A percentile compares a stretch with the other conserved stretches of the same genome.
phyloP scores from a whole-genome alignment of 2,888 invertebrate genomes.

The Polydrusus tereticollis region DNA sequence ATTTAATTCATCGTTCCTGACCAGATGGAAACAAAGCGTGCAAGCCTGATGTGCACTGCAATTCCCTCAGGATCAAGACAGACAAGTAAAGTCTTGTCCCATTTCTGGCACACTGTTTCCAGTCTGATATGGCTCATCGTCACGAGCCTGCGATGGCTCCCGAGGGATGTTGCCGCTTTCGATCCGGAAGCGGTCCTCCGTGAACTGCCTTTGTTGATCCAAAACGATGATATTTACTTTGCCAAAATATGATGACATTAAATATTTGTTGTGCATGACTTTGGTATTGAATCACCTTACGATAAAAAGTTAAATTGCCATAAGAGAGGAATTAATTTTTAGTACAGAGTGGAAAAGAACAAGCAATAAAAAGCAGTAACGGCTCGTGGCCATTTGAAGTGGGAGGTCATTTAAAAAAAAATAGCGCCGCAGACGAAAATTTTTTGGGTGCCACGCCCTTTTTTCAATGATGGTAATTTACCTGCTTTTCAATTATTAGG shows the following conservation, averaged over 20 bases:
- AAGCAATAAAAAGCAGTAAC: too few species aligned
- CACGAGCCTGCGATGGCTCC: constrained; percentile 34
- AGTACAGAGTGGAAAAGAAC: too few species aligned
- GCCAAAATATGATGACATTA: constrained; percentile 22
- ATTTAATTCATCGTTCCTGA: constrained; percentile 33
- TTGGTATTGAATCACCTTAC: not conserved
- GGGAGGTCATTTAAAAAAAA: too few species aligned
- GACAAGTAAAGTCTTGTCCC: constrained; percentile 38
- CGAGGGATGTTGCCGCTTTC: constrained; percentile 27
- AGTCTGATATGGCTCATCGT: constrained; percentile 40
- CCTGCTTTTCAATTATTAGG: too few species aligned
- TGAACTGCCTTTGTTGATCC: constrained; percentile 36
- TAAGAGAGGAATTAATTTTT: too few species aligned
- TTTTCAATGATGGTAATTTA: too few species aligned
- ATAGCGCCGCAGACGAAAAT: too few species aligned
- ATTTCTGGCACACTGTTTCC: constrained; percentile 33
- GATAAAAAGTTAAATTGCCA: not conserved
- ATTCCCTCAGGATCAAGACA: constrained; percentile 20
- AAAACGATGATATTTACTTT: constrained; percentile 38
- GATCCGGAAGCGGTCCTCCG: constrained; percentile 27
- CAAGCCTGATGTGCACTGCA: constrained; percentile 24
- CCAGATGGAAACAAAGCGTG: constrained; percentile 35
- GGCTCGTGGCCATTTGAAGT: too few species aligned
- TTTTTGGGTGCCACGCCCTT: too few species aligned
- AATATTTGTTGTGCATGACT: not conserved